phyloP scores from a whole-genome alignment of 1,140 invertebrate species.

The Epicauta chinensis region DNA sequence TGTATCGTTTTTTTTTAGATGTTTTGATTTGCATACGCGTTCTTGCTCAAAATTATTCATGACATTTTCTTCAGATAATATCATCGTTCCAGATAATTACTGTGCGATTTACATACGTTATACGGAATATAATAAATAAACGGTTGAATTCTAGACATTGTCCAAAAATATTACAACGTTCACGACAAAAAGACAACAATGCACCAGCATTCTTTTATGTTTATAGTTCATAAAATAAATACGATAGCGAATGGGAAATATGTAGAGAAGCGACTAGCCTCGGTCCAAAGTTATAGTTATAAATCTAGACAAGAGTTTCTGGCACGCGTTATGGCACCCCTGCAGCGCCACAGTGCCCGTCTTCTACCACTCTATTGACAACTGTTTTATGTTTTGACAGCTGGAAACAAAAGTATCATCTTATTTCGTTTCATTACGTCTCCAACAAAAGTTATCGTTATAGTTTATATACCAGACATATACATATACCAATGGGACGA shows the following conservation, averaged over 20 bases:
- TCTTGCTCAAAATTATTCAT: constrained; percentile 14
- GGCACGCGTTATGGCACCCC: constrained; percentile 28
- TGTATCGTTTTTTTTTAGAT: background rate
- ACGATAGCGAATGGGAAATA: constrained; percentile 16
- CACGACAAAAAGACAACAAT: too few relatives aligned
- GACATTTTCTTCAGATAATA: constrained; percentile 13
- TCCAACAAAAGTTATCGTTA: constrained; percentile 14
- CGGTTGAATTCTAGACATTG: too few relatives aligned
- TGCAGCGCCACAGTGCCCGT: constrained; percentile 17
- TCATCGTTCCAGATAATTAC: constrained; percentile 9
- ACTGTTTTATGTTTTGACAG: constrained; percentile 32
- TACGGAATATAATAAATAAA: background rate
- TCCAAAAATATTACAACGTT: too few relatives aligned
- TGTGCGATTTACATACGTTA: background rate
- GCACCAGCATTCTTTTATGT: too few relatives aligned
- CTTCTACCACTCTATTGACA: constrained; percentile 22
- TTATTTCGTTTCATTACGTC: constrained; percentile 26
- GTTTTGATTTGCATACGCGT: constrained; percentile 11
- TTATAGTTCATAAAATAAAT: constrained; percentile 22
- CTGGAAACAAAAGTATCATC: constrained; percentile 27
- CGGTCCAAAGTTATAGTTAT: constrained; percentile 8
- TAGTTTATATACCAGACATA: constrained; percentile 18
- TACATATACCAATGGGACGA: background rate
- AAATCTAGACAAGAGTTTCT: constrained; percentile 24
- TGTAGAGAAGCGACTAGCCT: constrained; percentile 3